Conservation (phyloP, 92 coral and sea anemone species). For the Porites lobata region DNA sequence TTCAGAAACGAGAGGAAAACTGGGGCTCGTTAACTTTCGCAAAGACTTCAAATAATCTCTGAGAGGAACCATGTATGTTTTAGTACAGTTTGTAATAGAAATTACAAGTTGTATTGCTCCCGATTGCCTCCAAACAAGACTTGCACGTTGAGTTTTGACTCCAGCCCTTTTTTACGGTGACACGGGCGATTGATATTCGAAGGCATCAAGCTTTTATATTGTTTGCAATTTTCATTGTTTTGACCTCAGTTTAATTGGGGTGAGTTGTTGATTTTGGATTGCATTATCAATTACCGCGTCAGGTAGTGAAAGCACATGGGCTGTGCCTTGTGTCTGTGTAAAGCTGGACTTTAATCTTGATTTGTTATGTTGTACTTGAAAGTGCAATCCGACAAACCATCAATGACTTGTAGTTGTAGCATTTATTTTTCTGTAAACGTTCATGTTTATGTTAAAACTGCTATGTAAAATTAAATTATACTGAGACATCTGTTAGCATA, state of each 20-base stretch:
- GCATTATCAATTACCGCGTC: slow-evolving; percentile 16
- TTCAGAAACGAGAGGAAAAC: no score
- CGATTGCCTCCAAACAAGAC: neutral
- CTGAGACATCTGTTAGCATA: no score
- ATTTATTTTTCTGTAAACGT: neutral
- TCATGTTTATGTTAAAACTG: neutral
- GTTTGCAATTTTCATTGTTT: no score
- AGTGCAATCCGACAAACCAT: slow-evolving; percentile 17
- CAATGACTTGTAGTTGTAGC: neutral
- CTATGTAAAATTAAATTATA: no score
- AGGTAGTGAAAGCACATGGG: slow-evolving; percentile 8
- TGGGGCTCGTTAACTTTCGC: no score
- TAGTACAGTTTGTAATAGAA: no score
- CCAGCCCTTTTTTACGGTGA: neutral
- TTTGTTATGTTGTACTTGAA: slow-evolving; percentile 8
- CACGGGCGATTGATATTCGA: slow-evolving; percentile 1
- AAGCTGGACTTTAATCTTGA: slow-evolving; percentile 46
- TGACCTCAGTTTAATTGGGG: neutral
- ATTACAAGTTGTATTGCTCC: neutral
- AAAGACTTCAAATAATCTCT: no score
- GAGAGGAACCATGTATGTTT: no score
- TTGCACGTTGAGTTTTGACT: neutral
- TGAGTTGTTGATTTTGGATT: neutral
- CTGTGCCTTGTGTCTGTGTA: slow-evolving; percentile 33
- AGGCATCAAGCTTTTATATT: neutral